Percentiles rank a stretch among this genome's conserved stretches.
Evolutionary conservation across 2,113 vertebrate species (phyloP).

Genomic region (Aspiorhynchus laticeps): DNA sequence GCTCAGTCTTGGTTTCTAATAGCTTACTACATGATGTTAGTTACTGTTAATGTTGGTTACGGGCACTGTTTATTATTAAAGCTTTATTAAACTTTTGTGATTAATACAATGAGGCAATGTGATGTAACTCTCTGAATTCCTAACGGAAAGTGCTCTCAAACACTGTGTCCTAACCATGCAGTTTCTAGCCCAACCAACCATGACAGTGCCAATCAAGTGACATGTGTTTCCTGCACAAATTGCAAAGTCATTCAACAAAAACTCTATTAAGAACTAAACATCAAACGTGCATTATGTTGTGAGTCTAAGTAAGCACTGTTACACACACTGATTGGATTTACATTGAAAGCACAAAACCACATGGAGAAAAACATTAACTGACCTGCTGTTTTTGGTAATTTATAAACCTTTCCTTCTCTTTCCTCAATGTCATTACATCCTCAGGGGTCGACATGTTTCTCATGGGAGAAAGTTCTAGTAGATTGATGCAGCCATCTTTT

Average conservation of each 20-base stretch:
- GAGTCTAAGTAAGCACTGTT: not conserved
- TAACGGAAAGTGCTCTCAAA: not conserved
- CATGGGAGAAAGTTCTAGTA: slow-evolving; percentile 92
- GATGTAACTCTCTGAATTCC: slow-evolving; percentile 29
- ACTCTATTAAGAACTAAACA: not conserved
- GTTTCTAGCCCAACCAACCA: not conserved
- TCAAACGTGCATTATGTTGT: not conserved
- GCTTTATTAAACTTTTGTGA: slow-evolving; percentile 36
- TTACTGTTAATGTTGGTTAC: not conserved
- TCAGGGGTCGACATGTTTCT: slow-evolving; percentile 93
- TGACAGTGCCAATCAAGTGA: not conserved
- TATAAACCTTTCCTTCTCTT: slow-evolving; percentile 94
- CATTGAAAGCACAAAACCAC: not conserved
- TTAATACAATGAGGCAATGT: slow-evolving; percentile 38
- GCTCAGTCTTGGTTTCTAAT: slow-evolving; percentile 9
- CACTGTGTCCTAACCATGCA: not conserved
- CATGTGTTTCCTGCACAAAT: not conserved
- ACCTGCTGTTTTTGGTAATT: slow-evolving; percentile 99
- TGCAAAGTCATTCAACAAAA: not conserved
- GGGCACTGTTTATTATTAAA: not conserved
- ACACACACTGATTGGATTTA: not conserved
- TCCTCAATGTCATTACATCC: slow-evolving; percentile 91
- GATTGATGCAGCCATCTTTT: slow-evolving; percentile 95
- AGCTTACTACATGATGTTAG: not conserved
- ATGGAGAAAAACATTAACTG: slow-evolving; percentile 41